Evolutionary conservation across 2,113 vertebrate genomes (phyloP).

Genomic region (Patagioenas fasciata): DNA sequence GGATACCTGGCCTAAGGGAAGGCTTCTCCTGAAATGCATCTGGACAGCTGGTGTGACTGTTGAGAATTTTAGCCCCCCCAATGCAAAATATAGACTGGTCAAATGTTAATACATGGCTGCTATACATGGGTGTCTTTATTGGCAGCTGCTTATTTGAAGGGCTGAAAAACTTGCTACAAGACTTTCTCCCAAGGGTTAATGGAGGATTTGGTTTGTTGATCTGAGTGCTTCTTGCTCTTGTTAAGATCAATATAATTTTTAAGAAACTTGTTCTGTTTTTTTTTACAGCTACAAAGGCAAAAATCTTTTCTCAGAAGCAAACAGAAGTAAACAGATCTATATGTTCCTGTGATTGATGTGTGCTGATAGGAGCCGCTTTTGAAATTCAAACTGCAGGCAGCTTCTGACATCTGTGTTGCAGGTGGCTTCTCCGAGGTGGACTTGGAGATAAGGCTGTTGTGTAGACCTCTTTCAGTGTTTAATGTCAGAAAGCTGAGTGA

Average conservation of each 20-base stretch:
- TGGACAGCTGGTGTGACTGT: not conserved
- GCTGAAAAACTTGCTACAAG: not conserved
- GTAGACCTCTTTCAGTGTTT: not conserved
- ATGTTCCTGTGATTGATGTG: slow-evolving; percentile 5
- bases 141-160: not conserved
- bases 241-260: not conserved
- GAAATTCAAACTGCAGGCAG: slow-evolving; percentile 1
- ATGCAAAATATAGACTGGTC: not conserved
- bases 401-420: not conserved
- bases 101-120: not conserved
- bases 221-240: not conserved
- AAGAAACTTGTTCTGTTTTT: not conserved
- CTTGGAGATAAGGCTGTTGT: not conserved
- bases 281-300: not conserved
- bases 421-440: not conserved
- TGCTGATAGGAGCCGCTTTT: not conserved
- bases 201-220: not conserved
- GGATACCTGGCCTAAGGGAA: not conserved
- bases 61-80: not conserved
- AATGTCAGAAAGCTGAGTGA: not conserved
- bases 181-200: not conserved
- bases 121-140: not conserved
- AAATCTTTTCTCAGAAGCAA: not conserved
- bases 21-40: not conserved
- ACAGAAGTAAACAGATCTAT: not conserved